These are phyloP conservation scores for Psettodes erumei DNA, from an alignment of 2,113 vertebrate species.

Conservation along the genomic window DNA sequence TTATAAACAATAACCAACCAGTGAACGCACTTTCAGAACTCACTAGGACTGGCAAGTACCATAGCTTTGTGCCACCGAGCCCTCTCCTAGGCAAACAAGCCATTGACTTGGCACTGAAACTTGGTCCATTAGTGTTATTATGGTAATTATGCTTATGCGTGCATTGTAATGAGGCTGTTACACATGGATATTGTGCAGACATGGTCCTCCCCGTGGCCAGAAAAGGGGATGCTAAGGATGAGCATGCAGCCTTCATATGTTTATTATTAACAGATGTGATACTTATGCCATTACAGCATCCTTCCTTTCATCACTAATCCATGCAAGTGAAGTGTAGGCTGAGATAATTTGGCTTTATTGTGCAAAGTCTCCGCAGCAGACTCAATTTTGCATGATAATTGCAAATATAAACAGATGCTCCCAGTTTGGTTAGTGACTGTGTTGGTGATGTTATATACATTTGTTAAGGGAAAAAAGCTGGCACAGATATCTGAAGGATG, in stretches of 20 bases:
- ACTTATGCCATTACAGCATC: constrained; percentile 35
- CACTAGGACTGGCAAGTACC: constrained; percentile 44
- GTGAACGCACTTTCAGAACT: constrained; percentile 28
- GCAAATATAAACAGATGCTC: constrained; percentile 37
- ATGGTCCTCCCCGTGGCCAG: constrained; percentile 43
- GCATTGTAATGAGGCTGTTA: constrained; percentile 58
- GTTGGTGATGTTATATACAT: constrained; percentile 36
- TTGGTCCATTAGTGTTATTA: constrained; percentile 73
- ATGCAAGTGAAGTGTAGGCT: constrained; percentile 18
- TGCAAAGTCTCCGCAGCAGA: constrained; percentile 26
- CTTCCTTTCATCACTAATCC: constrained; percentile 38
- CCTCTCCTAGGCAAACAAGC: constrained; percentile 59
- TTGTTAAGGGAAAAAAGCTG: constrained; percentile 20
- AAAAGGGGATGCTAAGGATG: constrained; percentile 40
- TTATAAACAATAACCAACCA: constrained; percentile 57
- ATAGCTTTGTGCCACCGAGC: constrained; percentile 46
- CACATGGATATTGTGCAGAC: constrained; percentile 50
- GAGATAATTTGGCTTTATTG: constrained; percentile 39
- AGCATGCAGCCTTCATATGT: constrained; percentile 46
- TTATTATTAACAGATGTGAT: constrained; percentile 48
- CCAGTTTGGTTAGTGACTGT: constrained; percentile 40
- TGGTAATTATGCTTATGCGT: constrained; percentile 70
- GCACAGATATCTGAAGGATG: constrained; percentile 27
- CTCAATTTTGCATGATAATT: constrained; percentile 19
- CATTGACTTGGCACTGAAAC: constrained; percentile 59